Evolutionary conservation across 92 coral and sea anemone genomes (phyloP).

Genomic region (Umimayanthus chanpuru): DNA sequence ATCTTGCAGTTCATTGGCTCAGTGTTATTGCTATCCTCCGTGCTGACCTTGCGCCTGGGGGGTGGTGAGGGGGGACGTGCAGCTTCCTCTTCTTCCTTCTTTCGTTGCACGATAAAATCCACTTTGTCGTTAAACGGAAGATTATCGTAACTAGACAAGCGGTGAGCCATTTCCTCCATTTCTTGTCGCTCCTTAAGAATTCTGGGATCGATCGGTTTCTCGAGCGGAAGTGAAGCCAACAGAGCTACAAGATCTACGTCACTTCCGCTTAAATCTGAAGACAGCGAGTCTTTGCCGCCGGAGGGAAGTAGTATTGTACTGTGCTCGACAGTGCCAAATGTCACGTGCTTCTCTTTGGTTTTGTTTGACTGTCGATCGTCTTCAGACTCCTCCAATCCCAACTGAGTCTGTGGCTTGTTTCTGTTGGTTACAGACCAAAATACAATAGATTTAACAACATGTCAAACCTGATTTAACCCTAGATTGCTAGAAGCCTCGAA

Average conservation of each 20-base stretch:
- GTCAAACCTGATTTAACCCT: neutral
- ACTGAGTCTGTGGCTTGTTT: neutral
- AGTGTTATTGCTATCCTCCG: neutral
- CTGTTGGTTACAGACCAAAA: neutral
- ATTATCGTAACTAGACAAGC: conserved; percentile 83
- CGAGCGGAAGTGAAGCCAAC: conserved; percentile 77
- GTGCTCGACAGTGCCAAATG: conserved; percentile 74
- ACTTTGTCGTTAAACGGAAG: conserved; percentile 70
- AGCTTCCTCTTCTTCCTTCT: conserved; percentile 46
- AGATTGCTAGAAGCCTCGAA: too few relatives aligned
- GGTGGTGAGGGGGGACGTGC: conserved; percentile 25
- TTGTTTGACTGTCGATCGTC: conserved; percentile 50
- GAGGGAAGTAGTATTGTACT: conserved; percentile 10
- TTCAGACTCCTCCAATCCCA: conserved; percentile 35
- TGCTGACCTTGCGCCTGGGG: conserved; percentile 22
- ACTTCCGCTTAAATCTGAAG: conserved; percentile 52
- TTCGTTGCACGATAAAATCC: conserved; percentile 51
- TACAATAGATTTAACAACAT: neutral
- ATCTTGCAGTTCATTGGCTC: conserved; percentile 31
- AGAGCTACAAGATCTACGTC: conserved; percentile 77
- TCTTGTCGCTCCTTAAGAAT: conserved; percentile 62
- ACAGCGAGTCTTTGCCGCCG: conserved; percentile 31
- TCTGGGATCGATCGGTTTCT: conserved; percentile 58
- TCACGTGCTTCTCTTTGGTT: conserved; percentile 72
- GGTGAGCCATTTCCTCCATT: conserved; percentile 62